Evolutionary conservation across 2,113 vertebrate species (phyloP).

Genomic region (Oxygymnocypris stewartii): DNA sequence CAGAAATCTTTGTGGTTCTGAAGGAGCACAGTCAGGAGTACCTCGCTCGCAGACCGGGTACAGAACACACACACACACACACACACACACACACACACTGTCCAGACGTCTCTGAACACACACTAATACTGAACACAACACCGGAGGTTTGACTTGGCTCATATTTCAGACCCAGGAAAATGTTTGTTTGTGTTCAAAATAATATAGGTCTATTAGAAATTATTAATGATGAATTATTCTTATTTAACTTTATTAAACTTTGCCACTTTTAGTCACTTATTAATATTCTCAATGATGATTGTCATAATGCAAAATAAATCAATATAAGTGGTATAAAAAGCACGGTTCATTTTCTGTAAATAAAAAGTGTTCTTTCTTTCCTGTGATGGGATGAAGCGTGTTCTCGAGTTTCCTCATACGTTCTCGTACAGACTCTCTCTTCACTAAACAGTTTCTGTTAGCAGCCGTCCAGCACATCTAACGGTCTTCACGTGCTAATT

Average conservation of each 20-base stretch:
- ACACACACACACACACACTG: too few species aligned
- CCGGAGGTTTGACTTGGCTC: too few species aligned
- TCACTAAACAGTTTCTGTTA: too few species aligned
- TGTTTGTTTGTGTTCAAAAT: not conserved
- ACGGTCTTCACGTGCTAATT: not conserved
- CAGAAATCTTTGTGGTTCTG: constrained; percentile 84
- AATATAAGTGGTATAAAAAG: not conserved
- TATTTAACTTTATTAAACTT: not conserved
- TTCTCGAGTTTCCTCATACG: not conserved
- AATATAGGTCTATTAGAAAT: not conserved
- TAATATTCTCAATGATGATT: not conserved
- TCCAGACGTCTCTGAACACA: not conserved
- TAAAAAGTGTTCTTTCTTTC: too few species aligned
- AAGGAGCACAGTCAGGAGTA: constrained; percentile 75
- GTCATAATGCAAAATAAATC: not conserved
- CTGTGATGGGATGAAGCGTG: not conserved
- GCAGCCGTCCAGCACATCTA: too few species aligned
- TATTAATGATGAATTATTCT: not conserved
- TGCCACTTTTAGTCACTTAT: not conserved
- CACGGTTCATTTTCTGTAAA: not conserved
- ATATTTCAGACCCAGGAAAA: not conserved
- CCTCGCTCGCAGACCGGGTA: constrained; percentile 79
- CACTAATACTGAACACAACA: not conserved
- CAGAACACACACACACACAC: not conserved
- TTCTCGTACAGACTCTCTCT: too few species aligned